Evolutionary conservation across 2,797 vertebrate species (phyloP).

Genomic region (Poeciliopsis turneri): DNA sequence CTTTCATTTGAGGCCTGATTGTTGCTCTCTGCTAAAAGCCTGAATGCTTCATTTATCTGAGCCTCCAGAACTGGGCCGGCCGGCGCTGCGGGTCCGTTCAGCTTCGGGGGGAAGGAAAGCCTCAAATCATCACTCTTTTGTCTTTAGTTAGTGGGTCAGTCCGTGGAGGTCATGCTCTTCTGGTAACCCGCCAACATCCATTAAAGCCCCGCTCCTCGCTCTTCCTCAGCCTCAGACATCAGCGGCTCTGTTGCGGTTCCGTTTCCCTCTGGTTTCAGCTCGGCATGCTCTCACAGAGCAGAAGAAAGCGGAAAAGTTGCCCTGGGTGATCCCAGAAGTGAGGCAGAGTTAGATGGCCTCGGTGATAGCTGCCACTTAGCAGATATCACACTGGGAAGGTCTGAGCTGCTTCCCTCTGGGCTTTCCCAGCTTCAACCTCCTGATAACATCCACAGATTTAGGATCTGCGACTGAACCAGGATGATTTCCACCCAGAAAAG

Average conservation of each 20-base stretch:
- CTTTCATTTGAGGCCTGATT: slow-evolving; percentile 23
- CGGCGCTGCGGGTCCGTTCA: neutral
- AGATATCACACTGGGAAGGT: slow-evolving; percentile 38
- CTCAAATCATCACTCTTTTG: slow-evolving; percentile 56
- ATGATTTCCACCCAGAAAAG: neutral
- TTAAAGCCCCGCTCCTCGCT: slow-evolving; percentile 53
- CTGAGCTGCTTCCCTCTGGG: slow-evolving; percentile 39
- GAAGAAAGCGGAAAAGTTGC: slow-evolving; percentile 56
- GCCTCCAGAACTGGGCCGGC: slow-evolving; percentile 35
- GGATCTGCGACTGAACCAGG: slow-evolving; percentile 16
- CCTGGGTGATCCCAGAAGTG: slow-evolving; percentile 64
- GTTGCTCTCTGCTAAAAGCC: slow-evolving; percentile 40
- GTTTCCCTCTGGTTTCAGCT: slow-evolving; percentile 20
- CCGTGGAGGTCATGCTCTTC: slow-evolving; percentile 33
- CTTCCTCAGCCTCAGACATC: slow-evolving; percentile 23
- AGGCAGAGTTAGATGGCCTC: slow-evolving; percentile 56
- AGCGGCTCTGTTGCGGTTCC: slow-evolving; percentile 29
- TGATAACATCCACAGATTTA: slow-evolving; percentile 41
- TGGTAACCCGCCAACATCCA: slow-evolving; percentile 53
- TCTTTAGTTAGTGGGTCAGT: slow-evolving; percentile 46
- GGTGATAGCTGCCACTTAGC: slow-evolving; percentile 62
- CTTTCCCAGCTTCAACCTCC: slow-evolving; percentile 21
- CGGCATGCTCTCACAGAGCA: slow-evolving; percentile 20
- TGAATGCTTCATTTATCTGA: slow-evolving; percentile 56
- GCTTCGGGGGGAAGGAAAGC: slow-evolving; percentile 30